These are phyloP conservation scores for Drosophila albomicans DNA, from an alignment of 1,140 invertebrate genomes.

Conservation along the genomic window DNA sequence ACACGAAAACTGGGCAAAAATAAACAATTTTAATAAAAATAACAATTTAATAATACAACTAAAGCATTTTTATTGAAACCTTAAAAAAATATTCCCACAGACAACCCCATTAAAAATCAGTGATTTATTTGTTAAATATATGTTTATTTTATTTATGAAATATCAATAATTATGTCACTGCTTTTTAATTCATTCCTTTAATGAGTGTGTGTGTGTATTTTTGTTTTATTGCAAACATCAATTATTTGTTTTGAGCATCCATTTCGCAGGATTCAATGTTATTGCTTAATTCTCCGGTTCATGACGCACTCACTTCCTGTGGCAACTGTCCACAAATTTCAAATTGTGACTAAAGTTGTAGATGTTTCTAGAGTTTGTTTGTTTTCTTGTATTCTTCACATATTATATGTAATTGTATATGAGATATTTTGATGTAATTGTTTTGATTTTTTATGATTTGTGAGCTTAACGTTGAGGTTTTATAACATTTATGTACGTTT, in stretches of 20 bases:
- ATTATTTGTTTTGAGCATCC: constrained; percentile 38
- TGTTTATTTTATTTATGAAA: constrained; percentile 55
- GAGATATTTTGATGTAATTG: constrained; percentile 35
- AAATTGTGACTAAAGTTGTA: constrained; percentile 3
- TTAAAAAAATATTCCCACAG: too few species aligned
- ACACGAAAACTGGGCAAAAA: constrained; percentile 37
- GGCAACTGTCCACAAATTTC: neutral
- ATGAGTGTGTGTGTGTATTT: constrained; percentile 2
- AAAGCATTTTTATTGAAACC: constrained; percentile 5
- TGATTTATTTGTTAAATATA: constrained; percentile 50
- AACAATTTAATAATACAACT: constrained; percentile 63
- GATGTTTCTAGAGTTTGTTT: constrained; percentile 1
- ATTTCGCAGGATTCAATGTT: constrained; percentile 8
- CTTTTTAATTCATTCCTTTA: constrained; percentile 50
- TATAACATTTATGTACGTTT: constrained; percentile 21
- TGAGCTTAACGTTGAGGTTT: constrained; percentile 6
- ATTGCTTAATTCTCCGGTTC: constrained; percentile 29
- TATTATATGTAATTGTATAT: constrained; percentile 9
- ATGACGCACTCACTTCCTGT: constrained; percentile 1
- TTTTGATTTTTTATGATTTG: constrained; percentile 33
- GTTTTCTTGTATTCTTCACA: neutral
- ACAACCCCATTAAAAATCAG: neutral
- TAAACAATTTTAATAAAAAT: constrained; percentile 74
- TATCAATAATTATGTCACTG: constrained; percentile 62
- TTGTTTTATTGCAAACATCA: constrained; percentile 8